Evolutionary conservation across 1,140 invertebrate genomes (phyloP), one percentile per base, ranked within the genome.

Genomic region (Diuraphis noxia): DNA sequence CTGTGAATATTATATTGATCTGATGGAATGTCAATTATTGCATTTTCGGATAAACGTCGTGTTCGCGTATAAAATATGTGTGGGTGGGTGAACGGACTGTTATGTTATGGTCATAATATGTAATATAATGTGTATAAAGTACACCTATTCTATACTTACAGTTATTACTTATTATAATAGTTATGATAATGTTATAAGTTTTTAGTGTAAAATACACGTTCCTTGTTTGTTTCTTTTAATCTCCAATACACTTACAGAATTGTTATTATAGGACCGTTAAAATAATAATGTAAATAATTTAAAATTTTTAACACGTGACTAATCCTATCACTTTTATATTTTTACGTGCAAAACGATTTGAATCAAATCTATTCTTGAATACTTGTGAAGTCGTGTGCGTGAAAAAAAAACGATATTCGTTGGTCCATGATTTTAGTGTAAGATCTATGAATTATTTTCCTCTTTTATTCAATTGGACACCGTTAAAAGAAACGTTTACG

Each of bases 271-370:
- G 85, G 46, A 52, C 85, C 46, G 85, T 52, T 52, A 52, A 52
- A 86, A 52, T 86, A 52, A 19, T 52, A 82, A 40, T 52, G 6
- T 86, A 86, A n/a, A 52, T 34, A 36, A 38, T 86, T 86, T 36
- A 13, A 86, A 86, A 86, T 90, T 34, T 56, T 17, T 63, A 77
- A 72, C 56, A 88, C 87, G 87, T 72, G 87, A 88, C 87, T 41
- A 88, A 88, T 72, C 34, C 87, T 72, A 72, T 88, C 38, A 40
- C 56, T 88, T 88, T 63, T 77, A 63, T 72, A 30, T 72, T n/a
- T 63, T 56, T 88, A 88, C 25, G 56, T 72, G 87, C 87, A 40
- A 88, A 88, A 72, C 56, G 38, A 63, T 40, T 63, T 40, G 23
- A 25, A 56, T 86, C 2, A 34, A 86, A 86, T 52, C 46, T n/a